A percentile compares a stretch with the other conserved stretches of the same genome.
Conservation (phyloP, 2,888 invertebrate species). For the Eristalinus sepulchralis region DNA sequence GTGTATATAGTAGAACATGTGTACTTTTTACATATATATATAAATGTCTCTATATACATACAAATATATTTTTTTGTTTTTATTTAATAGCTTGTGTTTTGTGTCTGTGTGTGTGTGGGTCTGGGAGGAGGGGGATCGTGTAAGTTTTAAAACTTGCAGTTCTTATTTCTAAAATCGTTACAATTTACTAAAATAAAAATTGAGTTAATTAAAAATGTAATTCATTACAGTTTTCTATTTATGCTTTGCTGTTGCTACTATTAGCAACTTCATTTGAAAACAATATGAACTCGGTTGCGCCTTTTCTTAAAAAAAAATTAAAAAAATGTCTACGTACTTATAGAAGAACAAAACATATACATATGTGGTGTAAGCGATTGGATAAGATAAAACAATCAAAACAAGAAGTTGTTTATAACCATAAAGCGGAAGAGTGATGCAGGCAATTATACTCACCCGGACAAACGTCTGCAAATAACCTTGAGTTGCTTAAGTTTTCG, state of each 20-base stretch:
- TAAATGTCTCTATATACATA: constrained; percentile 50
- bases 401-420: not conserved
- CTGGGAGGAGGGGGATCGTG: constrained; percentile 2
- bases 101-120: constrained; percentile 6
- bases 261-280: not conserved
- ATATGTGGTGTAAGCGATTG: not conserved
- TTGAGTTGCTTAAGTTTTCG: not conserved
- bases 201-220: constrained; percentile 62
- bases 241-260: constrained; percentile 3
- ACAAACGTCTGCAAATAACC: constrained; percentile 11
- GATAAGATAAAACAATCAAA: not conserved
- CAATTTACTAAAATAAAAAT: constrained; percentile 56
- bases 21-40: constrained; percentile 59
- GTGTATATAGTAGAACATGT: constrained; percentile 52
- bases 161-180: constrained; percentile 52
- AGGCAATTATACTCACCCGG: constrained; percentile 3
- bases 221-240: constrained; percentile 34
- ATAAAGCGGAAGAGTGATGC: not conserved
- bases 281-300: not conserved
- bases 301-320: not conserved
- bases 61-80: constrained; percentile 32
- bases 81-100: constrained; percentile 11
- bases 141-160: constrained; percentile 62
- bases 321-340: not conserved
- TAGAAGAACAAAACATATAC: constrained; percentile 4